Percentiles rank a stretch among this genome's conserved stretches.
Evolutionary conservation across 2,113 vertebrate genomes (phyloP).

Genomic region (Promerops cafer): DNA sequence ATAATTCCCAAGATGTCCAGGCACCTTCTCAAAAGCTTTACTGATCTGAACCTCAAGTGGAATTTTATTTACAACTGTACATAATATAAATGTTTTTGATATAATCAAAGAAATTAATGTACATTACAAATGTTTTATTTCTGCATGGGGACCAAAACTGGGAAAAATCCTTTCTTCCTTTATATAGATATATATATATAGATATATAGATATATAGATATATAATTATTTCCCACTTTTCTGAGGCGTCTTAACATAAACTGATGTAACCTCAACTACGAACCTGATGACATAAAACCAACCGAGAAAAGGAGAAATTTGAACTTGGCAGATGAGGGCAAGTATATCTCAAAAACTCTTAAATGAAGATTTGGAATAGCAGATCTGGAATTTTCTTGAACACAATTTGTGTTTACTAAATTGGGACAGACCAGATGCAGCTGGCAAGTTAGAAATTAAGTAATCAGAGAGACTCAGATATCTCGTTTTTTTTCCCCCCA

Average conservation of each 20-base stretch:
- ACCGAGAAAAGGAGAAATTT: neutral
- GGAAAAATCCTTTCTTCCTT: neutral
- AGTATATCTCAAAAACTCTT: neutral
- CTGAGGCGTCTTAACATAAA: neutral
- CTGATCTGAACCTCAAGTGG: neutral
- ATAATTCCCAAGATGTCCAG: neutral
- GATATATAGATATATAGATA: neutral
- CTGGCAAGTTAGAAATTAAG: neutral
- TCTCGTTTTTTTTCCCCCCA: fast-evolving
- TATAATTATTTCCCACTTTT: neutral
- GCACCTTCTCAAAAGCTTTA: neutral
- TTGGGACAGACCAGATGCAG: neutral
- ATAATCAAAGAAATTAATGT: neutral
- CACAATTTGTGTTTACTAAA: neutral
- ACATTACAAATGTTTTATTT: neutral
- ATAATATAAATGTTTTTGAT: neutral
- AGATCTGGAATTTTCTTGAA: neutral
- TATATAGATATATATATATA: neutral
- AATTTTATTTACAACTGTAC: neutral
- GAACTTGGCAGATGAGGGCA: neutral
- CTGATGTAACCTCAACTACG: neutral
- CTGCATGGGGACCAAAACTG: neutral
- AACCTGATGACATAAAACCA: neutral
- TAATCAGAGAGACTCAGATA: neutral
- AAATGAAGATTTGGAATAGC: neutral